Evolutionary conservation across 2,797 vertebrate genomes (phyloP).

Genomic region (Ceryle rudis): DNA sequence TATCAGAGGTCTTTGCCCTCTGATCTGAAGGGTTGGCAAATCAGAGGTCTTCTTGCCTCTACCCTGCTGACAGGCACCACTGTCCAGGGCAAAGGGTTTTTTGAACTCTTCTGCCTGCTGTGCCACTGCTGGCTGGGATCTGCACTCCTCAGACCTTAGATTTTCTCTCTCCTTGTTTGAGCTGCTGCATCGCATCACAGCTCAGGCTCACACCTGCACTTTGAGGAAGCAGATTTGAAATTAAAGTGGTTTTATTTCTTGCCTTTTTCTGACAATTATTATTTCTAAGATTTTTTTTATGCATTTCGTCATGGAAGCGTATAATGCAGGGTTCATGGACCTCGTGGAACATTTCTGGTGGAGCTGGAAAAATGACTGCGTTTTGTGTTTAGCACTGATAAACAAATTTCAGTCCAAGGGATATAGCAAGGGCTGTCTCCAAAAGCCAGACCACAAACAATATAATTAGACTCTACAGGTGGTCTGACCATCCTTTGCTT

Average conservation of each 20-base stretch:
- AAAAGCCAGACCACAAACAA: neutral
- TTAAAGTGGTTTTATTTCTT: neutral
- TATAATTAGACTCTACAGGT: neutral
- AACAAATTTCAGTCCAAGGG: neutral
- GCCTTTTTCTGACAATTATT: neutral
- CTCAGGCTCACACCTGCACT: neutral
- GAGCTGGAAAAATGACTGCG: neutral
- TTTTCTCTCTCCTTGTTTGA: neutral
- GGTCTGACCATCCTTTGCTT: neutral
- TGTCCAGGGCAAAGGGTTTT: neutral
- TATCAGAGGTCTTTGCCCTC: neutral
- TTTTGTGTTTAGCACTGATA: neutral
- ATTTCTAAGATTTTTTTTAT: neutral
- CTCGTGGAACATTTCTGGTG: neutral
- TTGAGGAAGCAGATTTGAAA: neutral
- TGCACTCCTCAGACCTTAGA: neutral
- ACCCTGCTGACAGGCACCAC: neutral
- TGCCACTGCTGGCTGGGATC: neutral
- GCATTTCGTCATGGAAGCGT: rapidly evolving
- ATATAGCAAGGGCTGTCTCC: neutral
- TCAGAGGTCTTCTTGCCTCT: neutral
- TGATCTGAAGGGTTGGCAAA: neutral
- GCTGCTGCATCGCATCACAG: neutral
- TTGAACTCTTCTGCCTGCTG: neutral
- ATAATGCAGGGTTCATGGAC: neutral